Evolutionary conservation across 23 tunicate genomes (phyloP).

Genomic region (Halocynthia roretzi): DNA sequence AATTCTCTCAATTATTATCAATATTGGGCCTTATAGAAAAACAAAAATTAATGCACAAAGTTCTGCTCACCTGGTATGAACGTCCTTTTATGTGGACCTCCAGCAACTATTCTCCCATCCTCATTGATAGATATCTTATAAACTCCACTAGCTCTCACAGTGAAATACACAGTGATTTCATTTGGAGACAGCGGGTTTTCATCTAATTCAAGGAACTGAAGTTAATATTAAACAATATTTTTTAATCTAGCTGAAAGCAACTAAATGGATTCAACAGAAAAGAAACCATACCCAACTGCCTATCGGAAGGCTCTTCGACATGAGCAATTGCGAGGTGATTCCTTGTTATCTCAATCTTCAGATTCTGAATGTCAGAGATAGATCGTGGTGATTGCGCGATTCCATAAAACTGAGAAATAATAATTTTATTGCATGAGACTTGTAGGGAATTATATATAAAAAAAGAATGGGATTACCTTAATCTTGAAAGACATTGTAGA

Average conservation of each 20-base stretch:
- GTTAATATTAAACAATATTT: background rate
- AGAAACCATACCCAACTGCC: background rate
- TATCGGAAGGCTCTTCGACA: slow-evolving; percentile 22
- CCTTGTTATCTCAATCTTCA: slow-evolving; percentile 30
- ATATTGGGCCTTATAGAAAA: no score
- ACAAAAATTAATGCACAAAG: no score
- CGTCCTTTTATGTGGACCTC: slow-evolving; percentile 38
- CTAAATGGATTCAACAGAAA: background rate
- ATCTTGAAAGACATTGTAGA: slow-evolving; percentile 34
- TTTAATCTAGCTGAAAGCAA: background rate
- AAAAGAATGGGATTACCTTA: background rate
- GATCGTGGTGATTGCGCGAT: slow-evolving; percentile 28
- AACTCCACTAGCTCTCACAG: slow-evolving; percentile 57
- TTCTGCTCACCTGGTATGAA: slow-evolving; percentile 47
- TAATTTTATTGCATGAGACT: background rate
- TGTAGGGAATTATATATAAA: background rate
- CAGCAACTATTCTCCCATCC: slow-evolving; percentile 13
- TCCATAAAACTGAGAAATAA: slow-evolving; percentile 27
- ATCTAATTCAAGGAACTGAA: background rate
- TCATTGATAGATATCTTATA: slow-evolving; percentile 37
- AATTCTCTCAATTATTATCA: no score
- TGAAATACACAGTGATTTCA: slow-evolving; percentile 46
- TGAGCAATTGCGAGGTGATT: slow-evolving; percentile 17
- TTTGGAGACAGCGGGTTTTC: background rate
- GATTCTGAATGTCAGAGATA: slow-evolving; percentile 13